Base-by-base conservation (phyloP, 1,140 invertebrate species). In the Eurosta solidaginis region DNA sequence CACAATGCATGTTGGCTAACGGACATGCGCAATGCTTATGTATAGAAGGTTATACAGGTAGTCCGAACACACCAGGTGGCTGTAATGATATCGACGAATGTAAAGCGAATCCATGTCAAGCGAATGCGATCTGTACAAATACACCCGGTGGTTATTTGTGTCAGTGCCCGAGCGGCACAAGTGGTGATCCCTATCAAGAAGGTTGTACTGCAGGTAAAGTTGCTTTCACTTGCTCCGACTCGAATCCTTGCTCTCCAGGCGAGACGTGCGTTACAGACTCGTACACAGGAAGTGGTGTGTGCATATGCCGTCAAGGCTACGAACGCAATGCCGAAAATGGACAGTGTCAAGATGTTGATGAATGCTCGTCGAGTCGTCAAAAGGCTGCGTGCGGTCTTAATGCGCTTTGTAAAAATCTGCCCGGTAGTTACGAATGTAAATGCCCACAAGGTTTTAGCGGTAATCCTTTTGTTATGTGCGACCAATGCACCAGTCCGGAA, bases 341-440 rank as follows among this genome's bases (percentile, higher is more conserved):
- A 3, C 91, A 93, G 82, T 96, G 95, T 89, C 90, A 93, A 83
- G 96, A 98, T 88, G 90, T 96, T 22, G 94, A 98, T 84, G 96
- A 98, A 88, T 98, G 96, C 82, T 90, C 92, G 1, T 92, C 93
- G 82, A 89, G 91, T 0, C 88, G 91, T 45, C 92, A 92, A 10
- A 94, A 93, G 79, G 91, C 92, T 0, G 92, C 93, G 3, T 97
- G 96, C 88, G 96, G 96, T 1, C 84, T 94, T 5, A 95, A 96
- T 87, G 95, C 96, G 2, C 91, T 96, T 52, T 97, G 96, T 84
- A 96, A 96, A 88, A 98, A 98, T 88, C 88, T 97, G 49, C 96
- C 96, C 0, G 96, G 96, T n/a, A 96, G 95, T 83, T 98, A 97
- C 84, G 95, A 96, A 88, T 97, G 96, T 83, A 94, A 95, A 82